Evolutionary conservation across 2,888 invertebrate genomes (phyloP).

Genomic region (Andricus quercusramuli): DNA sequence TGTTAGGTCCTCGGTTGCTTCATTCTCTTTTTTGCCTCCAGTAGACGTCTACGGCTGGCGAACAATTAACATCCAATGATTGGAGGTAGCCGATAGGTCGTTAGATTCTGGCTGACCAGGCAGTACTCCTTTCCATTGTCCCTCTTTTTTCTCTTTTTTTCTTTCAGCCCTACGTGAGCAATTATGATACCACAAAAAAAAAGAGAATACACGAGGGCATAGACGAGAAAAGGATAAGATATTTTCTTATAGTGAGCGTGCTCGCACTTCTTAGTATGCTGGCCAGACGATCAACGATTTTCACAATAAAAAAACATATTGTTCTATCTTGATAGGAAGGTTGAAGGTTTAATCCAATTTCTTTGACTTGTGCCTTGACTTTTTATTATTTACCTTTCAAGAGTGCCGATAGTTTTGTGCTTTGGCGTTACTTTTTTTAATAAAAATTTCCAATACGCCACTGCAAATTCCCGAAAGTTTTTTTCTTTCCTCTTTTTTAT

Average conservation of each 20-base stretch:
- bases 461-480: no score
- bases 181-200: conserved; percentile 63
- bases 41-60: conserved; percentile 49
- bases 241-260: conserved; percentile 23
- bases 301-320: conserved; percentile 17
- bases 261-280: conserved; percentile 35
- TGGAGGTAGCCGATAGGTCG: conserved; percentile 67
- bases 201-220: conserved; percentile 47
- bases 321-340: background rate
- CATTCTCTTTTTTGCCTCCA: conserved; percentile 52
- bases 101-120: conserved; percentile 72
- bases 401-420: no score
- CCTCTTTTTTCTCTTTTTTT: conserved; percentile 58
- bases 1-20: conserved; percentile 57
- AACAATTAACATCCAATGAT: conserved; percentile 73
- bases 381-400: background rate
- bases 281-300: conserved; percentile 28
- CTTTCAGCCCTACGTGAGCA: conserved; percentile 66
- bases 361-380: conserved; percentile 2
- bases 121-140: conserved; percentile 65
- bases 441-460: no score
- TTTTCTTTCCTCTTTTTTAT: no score
- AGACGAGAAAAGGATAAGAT: conserved; percentile 29
- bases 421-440: no score
- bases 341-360: background rate